A percentile compares a stretch with the other conserved stretches of the same genome.
Evolutionary conservation across 1,140 invertebrate genomes (phyloP).

Genomic region (Drosophila quadrilineata): DNA sequence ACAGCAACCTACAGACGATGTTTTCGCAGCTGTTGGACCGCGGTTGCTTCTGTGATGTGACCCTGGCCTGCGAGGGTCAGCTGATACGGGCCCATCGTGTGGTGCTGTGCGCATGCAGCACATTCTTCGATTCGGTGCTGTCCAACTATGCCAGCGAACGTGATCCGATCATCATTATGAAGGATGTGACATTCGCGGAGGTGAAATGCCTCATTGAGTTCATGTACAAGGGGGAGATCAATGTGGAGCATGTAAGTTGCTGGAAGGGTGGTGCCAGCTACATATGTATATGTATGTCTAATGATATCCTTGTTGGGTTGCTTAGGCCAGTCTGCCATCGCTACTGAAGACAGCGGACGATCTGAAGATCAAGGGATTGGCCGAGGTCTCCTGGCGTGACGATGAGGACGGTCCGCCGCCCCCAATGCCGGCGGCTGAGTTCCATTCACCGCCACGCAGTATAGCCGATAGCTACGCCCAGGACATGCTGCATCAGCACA

Average conservation of each 20-base stretch:
- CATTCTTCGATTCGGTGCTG: constrained; percentile 93
- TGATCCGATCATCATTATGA: constrained; percentile 92
- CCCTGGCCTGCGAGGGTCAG: constrained; percentile 93
- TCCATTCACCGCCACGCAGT: constrained; percentile 68
- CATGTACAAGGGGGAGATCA: constrained; percentile 98
- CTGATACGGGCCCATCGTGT: constrained; percentile 94
- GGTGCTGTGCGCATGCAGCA: constrained; percentile 90
- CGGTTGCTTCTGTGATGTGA: constrained; percentile 95
- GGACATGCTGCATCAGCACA: constrained; percentile 55
- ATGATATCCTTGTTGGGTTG: neutral
- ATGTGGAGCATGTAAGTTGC: constrained; percentile 88
- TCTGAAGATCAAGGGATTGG: constrained; percentile 93
- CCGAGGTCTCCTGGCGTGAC: constrained; percentile 92
- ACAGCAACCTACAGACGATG: constrained; percentile 93
- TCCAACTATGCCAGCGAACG: constrained; percentile 92
- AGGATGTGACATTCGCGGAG: constrained; percentile 92
- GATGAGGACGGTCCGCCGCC: constrained; percentile 72
- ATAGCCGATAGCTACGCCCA: constrained; percentile 54
- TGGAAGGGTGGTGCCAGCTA: no score
- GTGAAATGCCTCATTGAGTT: constrained; percentile 94
- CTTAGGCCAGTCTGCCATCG: constrained; percentile 91
- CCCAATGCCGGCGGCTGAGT: constrained; percentile 77
- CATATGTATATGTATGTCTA: no score
- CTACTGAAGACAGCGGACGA: constrained; percentile 95
- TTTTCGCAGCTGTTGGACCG: constrained; percentile 93